Percentiles rank a stretch among this genome's conserved stretches.
phyloP scores from a whole-genome alignment of 2,113 vertebrate species.

The Brachyhypopomus occidentalis region DNA sequence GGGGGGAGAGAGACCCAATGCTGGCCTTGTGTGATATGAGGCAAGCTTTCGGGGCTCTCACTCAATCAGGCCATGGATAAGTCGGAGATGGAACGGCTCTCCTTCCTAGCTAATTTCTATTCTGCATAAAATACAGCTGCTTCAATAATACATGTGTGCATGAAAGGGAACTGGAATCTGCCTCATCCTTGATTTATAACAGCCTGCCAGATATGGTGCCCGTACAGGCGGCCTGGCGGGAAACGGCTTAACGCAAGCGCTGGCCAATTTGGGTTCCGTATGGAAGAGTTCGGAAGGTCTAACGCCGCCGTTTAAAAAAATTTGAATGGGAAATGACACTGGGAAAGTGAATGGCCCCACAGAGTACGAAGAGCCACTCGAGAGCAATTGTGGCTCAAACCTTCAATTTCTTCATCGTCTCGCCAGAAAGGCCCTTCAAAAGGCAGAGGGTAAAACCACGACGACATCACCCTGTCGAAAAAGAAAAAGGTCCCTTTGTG shows the following conservation, averaged over 20 bases:
- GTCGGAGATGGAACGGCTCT: conserved; percentile 12
- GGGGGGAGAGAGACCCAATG: not conserved
- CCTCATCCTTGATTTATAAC: conserved; percentile 54
- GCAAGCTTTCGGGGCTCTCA: not conserved
- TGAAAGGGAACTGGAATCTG: conserved; percentile 51
- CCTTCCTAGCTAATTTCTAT: conserved; percentile 50
- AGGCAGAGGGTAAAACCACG: conserved; percentile 7
- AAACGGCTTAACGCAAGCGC: conserved; percentile 32
- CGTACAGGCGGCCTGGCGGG: conserved; percentile 18
- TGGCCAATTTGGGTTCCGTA: not conserved
- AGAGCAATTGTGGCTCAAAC: not conserved
- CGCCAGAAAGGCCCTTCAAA: conserved; percentile 14
- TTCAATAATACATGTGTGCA: conserved; percentile 58
- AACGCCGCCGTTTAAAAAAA: not conserved
- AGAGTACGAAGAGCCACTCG: not conserved
- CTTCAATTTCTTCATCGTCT: not conserved
- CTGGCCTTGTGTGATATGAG: not conserved
- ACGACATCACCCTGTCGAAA: not conserved
- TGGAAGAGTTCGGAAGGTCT: not conserved
- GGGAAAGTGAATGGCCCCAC: not conserved
- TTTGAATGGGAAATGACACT: not conserved
- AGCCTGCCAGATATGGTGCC: conserved; percentile 43
- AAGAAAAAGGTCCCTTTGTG: conserved; percentile 46
- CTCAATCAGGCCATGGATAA: conserved; percentile 35
- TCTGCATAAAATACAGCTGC: conserved; percentile 51